These are phyloP conservation scores for Montipora capricornis DNA, from an alignment of 64 coral and sea anemone species.

Conservation along the genomic window DNA sequence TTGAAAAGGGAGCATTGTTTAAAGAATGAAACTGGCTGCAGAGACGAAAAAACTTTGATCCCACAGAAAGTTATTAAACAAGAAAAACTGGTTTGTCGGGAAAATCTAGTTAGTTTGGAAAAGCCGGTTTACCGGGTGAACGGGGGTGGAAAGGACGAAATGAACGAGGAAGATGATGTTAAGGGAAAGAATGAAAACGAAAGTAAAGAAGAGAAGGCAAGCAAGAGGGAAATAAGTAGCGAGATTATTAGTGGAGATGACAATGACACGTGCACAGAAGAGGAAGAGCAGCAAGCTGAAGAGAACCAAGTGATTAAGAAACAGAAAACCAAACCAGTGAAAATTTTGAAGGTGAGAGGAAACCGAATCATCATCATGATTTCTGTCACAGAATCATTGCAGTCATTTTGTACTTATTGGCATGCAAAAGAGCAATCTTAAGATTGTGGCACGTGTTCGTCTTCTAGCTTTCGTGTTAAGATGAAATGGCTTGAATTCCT, in stretches of 20 bases:
- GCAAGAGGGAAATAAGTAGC: neutral
- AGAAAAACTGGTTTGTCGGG: neutral
- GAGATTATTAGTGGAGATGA: neutral
- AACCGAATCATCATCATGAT: neutral
- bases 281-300: constrained; percentile 16
- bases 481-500: too few relatives aligned
- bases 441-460: too few relatives aligned
- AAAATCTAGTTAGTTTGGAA: neutral
- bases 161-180: neutral
- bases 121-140: neutral
- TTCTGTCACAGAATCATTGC: neutral
- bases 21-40: neutral
- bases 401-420: neutral
- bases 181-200: neutral
- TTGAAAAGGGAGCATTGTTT: neutral
- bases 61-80: neutral
- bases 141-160: neutral
- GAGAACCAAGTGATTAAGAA: neutral
- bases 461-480: too few relatives aligned
- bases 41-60: too few relatives aligned
- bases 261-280: constrained; percentile 28
- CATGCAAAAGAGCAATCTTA: too few relatives aligned
- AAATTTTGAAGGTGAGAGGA: constrained; percentile 30
- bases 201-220: neutral
- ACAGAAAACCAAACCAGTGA: constrained; percentile 23